Conservation (phyloP, 2,113 vertebrate genomes). For the Corvus cornix region DNA sequence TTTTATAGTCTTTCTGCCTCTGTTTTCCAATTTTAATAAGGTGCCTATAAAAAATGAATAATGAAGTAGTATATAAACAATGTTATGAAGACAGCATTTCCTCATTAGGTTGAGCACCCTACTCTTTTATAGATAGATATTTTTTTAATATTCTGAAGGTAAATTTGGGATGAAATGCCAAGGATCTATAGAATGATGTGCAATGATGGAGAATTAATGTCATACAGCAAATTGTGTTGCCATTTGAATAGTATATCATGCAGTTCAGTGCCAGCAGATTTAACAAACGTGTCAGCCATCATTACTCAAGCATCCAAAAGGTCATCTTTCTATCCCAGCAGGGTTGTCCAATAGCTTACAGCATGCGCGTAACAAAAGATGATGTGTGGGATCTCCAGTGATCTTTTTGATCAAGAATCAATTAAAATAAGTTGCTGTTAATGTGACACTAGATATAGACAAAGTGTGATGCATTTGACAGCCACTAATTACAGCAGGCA, state of each 20-base stretch:
- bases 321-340: slow-evolving; percentile 40
- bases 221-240: not conserved
- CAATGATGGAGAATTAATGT: slow-evolving; percentile 35
- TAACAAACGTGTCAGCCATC: slow-evolving; percentile 26
- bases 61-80: slow-evolving; percentile 33
- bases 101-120: not conserved
- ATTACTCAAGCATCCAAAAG: slow-evolving; percentile 31
- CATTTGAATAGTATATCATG: not conserved
- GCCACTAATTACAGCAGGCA: slow-evolving; percentile 78
- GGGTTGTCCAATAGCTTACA: slow-evolving; percentile 64
- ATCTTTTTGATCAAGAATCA: slow-evolving; percentile 76
- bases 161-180: slow-evolving; percentile 25
- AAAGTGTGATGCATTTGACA: slow-evolving; percentile 73
- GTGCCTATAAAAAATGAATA: slow-evolving; percentile 40
- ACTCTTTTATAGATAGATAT: not conserved
- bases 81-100: not conserved
- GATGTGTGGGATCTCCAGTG: slow-evolving; percentile 70
- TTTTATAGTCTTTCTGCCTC: slow-evolving; percentile 10
- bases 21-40: slow-evolving; percentile 54
- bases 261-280: slow-evolving; percentile 3
- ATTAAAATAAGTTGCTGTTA: slow-evolving; percentile 75
- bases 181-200: not conserved
- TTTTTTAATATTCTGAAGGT: not conserved
- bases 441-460: slow-evolving; percentile 62
- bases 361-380: slow-evolving; percentile 66